These are phyloP conservation scores for Cantharis flavilabris DNA, from an alignment of 2,888 invertebrate genomes.

Conservation along the genomic window DNA sequence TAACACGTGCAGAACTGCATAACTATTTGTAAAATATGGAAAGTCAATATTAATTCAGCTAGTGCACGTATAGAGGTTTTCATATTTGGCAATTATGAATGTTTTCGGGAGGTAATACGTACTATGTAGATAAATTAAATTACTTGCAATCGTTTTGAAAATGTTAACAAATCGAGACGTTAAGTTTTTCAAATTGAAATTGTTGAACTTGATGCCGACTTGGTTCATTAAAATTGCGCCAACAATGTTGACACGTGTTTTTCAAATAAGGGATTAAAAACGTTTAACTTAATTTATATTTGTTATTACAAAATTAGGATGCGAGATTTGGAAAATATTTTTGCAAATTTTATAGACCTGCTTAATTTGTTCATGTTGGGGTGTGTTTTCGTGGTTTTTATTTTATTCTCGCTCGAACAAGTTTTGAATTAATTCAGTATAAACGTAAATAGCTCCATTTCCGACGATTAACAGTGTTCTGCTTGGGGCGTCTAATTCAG, in stretches of 20 bases:
- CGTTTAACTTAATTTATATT: neutral
- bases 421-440: conserved; percentile 50
- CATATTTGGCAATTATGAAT: neutral
- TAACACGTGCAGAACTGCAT: neutral
- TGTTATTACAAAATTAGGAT: neutral
- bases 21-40: neutral
- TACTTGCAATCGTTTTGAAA: neutral
- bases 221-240: neutral
- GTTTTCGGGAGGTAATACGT: neutral
- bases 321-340: neutral
- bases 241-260: neutral
- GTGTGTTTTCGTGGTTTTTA: conserved; percentile 34
- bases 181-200: neutral
- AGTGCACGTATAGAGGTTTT: neutral
- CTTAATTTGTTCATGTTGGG: conserved; percentile 8
- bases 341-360: conserved; percentile 13
- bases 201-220: neutral
- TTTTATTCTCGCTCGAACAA: conserved; percentile 47
- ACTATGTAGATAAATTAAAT: neutral
- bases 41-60: neutral
- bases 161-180: neutral
- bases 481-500: conserved; percentile 44
- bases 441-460: conserved; percentile 51
- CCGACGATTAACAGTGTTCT: conserved; percentile 48
- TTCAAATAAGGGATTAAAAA: neutral